These are phyloP conservation scores for Oconnorella tubifera DNA, from an alignment of 2,888 invertebrate species.

Conservation along the genomic window DNA sequence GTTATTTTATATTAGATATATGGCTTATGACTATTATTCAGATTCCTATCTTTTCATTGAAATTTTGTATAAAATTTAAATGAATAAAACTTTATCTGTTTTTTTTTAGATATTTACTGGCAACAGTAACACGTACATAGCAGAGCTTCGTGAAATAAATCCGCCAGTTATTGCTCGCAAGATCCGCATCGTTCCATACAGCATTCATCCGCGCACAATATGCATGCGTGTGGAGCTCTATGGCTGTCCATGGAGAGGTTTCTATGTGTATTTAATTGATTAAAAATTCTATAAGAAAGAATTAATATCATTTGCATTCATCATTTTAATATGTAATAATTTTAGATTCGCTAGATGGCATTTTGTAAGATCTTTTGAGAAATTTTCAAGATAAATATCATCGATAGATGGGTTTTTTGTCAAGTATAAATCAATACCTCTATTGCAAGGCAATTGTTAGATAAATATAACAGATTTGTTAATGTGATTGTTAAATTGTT, in stretches of 20 bases:
- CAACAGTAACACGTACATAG: conserved; percentile 81
- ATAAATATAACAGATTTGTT: no score
- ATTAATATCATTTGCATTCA: background rate
- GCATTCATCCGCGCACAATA: conserved; percentile 74
- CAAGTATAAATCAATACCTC: no score
- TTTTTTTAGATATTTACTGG: conserved; percentile 78
- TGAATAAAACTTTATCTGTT: conserved; percentile 50
- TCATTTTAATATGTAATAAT: background rate
- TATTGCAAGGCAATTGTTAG: no score
- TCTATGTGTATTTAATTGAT: background rate
- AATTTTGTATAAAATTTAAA: background rate
- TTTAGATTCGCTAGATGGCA: background rate
- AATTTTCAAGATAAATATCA: no score
- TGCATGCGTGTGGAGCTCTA: conserved; percentile 85
- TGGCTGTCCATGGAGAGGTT: conserved; percentile 68
- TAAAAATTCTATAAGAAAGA: background rate
- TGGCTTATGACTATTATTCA: background rate
- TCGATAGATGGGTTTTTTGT: no score
- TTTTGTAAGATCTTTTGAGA: no score
- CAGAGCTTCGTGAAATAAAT: conserved; percentile 69
- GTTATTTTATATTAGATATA: background rate
- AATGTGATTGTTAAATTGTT: no score
- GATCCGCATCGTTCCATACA: conserved; percentile 78
- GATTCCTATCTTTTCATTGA: background rate
- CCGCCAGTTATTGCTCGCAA: conserved; percentile 82